Evolutionary conservation across 2,113 vertebrate genomes (phyloP).

Genomic region (Barnardius zonarius): DNA sequence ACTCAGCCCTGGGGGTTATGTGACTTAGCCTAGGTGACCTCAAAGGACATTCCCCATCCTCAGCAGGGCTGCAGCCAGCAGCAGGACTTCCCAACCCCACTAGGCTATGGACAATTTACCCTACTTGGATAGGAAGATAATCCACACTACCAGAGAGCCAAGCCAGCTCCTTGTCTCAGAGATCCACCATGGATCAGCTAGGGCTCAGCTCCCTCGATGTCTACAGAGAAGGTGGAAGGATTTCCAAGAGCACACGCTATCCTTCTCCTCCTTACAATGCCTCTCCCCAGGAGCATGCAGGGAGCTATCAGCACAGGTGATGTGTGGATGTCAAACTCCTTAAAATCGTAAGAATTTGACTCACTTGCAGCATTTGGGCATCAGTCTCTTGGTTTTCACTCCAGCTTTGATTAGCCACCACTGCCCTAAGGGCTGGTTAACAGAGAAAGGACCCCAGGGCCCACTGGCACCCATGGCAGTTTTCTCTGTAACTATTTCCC

Average conservation of each 20-base stretch:
- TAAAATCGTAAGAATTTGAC: background rate
- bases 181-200: background rate
- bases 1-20: rapidly evolving
- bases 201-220: background rate
- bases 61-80: background rate
- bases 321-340: background rate
- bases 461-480: rapidly evolving
- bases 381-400: background rate
- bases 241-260: background rate
- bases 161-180: background rate
- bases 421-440: background rate
- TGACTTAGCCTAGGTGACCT: background rate
- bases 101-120: background rate
- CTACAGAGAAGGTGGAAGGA: background rate
- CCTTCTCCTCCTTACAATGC: background rate
- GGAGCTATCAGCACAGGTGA: background rate
- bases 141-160: background rate
- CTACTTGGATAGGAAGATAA: background rate
- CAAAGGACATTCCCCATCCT: background rate
- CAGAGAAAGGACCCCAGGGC: background rate
- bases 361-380: background rate
- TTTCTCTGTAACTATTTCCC: background rate
- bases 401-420: background rate
- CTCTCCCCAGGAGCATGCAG: background rate
- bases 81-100: background rate